Conservation (phyloP, 2,113 vertebrate species). For the Scortum barcoo region DNA sequence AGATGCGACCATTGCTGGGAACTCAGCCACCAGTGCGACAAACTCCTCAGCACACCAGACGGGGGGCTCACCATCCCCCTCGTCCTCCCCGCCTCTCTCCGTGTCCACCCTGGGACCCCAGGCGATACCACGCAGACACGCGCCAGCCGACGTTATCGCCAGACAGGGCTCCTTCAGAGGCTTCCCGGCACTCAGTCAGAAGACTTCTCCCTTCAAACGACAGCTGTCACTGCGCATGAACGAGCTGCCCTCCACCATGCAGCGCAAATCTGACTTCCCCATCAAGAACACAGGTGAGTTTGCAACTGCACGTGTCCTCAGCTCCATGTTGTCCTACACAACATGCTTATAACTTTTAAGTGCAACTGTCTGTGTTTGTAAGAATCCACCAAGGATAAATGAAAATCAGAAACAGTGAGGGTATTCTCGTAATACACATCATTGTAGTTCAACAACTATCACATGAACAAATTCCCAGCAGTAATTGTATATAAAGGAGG, state of each 20-base stretch:
- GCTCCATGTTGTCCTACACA: neutral
- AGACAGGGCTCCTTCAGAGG: constrained; percentile 97
- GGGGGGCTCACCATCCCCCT: constrained; percentile 81
- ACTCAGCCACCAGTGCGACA: constrained; percentile 34
- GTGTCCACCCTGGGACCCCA: constrained; percentile 83
- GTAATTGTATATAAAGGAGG: too few relatives aligned
- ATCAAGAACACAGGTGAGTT: constrained; percentile 92
- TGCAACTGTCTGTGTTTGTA: neutral
- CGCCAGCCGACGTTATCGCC: constrained; percentile 94
- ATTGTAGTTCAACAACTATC: too few relatives aligned
- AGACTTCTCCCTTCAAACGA: constrained; percentile 98
- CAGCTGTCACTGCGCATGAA: constrained; percentile 96
- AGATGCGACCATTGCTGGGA: constrained; percentile 80
- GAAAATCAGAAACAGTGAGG: neutral
- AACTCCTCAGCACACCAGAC: constrained; percentile 79
- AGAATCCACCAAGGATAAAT: neutral
- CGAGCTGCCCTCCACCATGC: constrained; percentile 96
- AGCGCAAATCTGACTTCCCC: constrained; percentile 97
- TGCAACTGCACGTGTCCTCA: neutral
- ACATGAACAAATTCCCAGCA: too few relatives aligned
- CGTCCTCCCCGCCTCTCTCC: constrained; percentile 91
- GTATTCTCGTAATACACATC: neutral
- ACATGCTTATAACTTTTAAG: neutral
- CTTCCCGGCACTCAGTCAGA: constrained; percentile 96
- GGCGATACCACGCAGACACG: constrained; percentile 94